Conservation (phyloP, 2,888 invertebrate species). For the Agrochola circellaris region DNA sequence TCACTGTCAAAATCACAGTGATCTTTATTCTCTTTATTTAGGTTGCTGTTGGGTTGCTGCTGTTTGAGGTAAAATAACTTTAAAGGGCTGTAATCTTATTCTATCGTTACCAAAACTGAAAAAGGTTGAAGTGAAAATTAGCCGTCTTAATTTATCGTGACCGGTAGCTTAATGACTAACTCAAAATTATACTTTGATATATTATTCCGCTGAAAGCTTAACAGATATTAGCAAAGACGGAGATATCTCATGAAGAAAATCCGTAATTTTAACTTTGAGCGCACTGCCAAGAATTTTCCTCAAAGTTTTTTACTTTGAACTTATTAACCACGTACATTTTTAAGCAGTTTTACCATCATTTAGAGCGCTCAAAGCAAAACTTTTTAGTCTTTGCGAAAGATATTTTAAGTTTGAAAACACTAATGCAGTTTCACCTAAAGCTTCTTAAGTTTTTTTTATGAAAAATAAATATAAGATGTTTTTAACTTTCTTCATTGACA, state of each 20-base stretch:
- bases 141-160: no score
- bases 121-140: not conserved
- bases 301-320: conserved; percentile 44
- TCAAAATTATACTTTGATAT: not conserved
- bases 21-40: no score
- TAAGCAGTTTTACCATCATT: conserved; percentile 54
- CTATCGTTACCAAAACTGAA: no score
- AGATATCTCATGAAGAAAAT: conserved; percentile 42
- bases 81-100: no score
- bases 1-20: no score
- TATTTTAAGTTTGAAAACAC: conserved; percentile 42
- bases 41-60: no score
- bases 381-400: conserved; percentile 35
- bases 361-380: conserved; percentile 41
- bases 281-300: conserved; percentile 38
- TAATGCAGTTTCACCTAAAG: conserved; percentile 40
- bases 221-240: conserved; percentile 16
- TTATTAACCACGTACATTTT: conserved; percentile 56
- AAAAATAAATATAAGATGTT: conserved; percentile 12
- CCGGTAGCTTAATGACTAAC: not conserved
- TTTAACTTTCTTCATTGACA: not conserved
- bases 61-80: no score
- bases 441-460: not conserved
- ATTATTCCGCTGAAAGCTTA: conserved; percentile 23
- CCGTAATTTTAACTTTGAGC: conserved; percentile 34